phyloP scores from a whole-genome alignment of 1,140 invertebrate species.

The Psilanteris sp. region DNA sequence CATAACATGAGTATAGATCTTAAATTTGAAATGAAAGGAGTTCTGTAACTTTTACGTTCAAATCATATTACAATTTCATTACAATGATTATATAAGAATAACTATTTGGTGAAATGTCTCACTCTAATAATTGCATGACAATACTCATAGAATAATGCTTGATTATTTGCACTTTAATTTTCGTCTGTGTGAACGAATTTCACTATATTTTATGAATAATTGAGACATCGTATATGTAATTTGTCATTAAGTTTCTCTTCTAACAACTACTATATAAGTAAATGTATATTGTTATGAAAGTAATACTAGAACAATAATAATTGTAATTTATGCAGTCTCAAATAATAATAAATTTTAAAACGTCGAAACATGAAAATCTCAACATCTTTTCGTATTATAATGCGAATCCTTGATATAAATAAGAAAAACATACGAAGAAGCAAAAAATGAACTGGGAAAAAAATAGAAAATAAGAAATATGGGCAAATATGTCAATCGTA shows the following conservation, averaged over 20 bases:
- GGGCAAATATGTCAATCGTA: slow-evolving; percentile 41
- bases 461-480: slow-evolving; percentile 14
- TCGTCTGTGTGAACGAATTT: slow-evolving; percentile 12
- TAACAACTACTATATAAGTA: not conserved
- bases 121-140: slow-evolving; percentile 24
- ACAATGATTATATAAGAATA: slow-evolving; percentile 11
- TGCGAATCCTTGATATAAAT: slow-evolving; percentile 3
- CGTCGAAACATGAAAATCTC: not conserved
- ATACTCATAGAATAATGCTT: slow-evolving; percentile 15
- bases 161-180: slow-evolving; percentile 40
- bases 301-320: not conserved
- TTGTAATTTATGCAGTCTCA: not conserved
- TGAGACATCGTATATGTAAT: slow-evolving; percentile 1
- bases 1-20: slow-evolving; percentile 16
- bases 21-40: slow-evolving; percentile 27
- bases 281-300: slow-evolving; percentile 4
- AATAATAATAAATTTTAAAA: not conserved
- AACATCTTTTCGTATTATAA: slow-evolving; percentile 8
- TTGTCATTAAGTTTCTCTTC: not conserved
- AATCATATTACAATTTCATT: slow-evolving; percentile 37
- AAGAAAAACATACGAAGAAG: not conserved
- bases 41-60: slow-evolving; percentile 29
- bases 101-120: slow-evolving; percentile 1
- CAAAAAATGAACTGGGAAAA: slow-evolving; percentile 11
- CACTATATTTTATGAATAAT: slow-evolving; percentile 26